These are phyloP conservation scores for Atrina japonica DNA, from an alignment of 2,888 invertebrate genomes.

Conservation along the genomic window DNA sequence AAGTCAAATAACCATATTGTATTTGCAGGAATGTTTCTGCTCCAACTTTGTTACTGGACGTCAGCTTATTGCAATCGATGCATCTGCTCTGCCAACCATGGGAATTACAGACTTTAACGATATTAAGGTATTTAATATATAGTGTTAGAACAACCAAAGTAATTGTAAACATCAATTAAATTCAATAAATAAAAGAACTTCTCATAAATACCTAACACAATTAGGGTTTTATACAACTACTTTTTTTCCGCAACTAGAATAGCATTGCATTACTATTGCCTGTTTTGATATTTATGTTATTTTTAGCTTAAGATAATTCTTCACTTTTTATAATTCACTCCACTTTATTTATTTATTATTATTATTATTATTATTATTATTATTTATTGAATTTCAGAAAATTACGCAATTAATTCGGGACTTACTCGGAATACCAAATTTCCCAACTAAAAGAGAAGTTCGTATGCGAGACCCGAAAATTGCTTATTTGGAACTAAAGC, in stretches of 20 bases:
- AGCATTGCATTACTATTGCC: too few relatives aligned
- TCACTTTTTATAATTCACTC: too few relatives aligned
- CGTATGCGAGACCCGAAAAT: slow-evolving; percentile 35
- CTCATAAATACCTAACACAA: too few relatives aligned
- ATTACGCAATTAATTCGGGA: slow-evolving; percentile 30
- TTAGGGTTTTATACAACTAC: too few relatives aligned
- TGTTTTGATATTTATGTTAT: too few relatives aligned
- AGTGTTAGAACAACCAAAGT: background rate
- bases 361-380: too few relatives aligned
- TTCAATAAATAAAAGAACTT: too few relatives aligned
- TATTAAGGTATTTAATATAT: slow-evolving; percentile 65
- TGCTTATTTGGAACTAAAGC: slow-evolving; percentile 43
- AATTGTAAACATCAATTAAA: background rate
- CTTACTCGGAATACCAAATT: slow-evolving; percentile 27
- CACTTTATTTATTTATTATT: too few relatives aligned
- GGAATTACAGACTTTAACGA: slow-evolving; percentile 69
- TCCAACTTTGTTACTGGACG: slow-evolving; percentile 63
- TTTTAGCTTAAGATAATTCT: too few relatives aligned
- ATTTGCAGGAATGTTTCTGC: slow-evolving; percentile 64
- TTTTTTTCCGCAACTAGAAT: too few relatives aligned
- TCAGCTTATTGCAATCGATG: slow-evolving; percentile 59
- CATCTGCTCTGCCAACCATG: slow-evolving; percentile 62
- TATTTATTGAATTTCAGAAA: slow-evolving; percentile 18
- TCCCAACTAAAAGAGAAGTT: slow-evolving; percentile 13
- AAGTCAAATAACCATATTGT: too few relatives aligned